phyloP scores from a whole-genome alignment of 2,113 vertebrate species.

The Struthidea cinerea region DNA sequence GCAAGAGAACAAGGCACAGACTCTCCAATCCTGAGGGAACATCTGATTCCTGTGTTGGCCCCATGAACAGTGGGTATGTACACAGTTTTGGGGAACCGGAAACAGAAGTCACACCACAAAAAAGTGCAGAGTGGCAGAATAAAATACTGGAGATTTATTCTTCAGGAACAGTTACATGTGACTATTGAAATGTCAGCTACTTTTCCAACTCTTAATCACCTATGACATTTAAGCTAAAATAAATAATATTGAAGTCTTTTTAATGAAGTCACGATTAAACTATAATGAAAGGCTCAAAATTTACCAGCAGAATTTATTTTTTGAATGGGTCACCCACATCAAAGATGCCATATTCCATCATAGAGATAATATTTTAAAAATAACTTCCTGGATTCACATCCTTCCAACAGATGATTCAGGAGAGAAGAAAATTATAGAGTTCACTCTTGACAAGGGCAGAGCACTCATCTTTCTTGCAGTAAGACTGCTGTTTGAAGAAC shows the following conservation, averaged over 20 bases:
- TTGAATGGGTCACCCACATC: neutral
- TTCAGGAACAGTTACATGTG: neutral
- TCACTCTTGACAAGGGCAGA: constrained; percentile 21
- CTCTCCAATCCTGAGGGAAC: neutral
- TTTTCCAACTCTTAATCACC: neutral
- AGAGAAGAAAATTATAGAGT: neutral
- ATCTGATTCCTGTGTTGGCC: neutral
- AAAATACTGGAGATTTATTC: neutral
- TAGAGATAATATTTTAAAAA: neutral
- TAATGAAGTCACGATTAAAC: neutral
- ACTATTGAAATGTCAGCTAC: neutral
- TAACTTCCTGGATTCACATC: neutral
- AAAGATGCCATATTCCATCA: neutral
- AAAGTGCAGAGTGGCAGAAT: neutral
- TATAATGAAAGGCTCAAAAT: neutral
- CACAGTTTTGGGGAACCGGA: neutral
- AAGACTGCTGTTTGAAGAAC: neutral
- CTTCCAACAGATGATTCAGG: constrained; percentile 8
- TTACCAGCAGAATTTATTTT: constrained; percentile 1
- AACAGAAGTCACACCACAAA: neutral
- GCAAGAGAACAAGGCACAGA: neutral
- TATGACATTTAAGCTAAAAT: neutral
- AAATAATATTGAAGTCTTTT: neutral
- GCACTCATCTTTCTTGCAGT: neutral
- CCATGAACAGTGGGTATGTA: neutral